phyloP scores from a whole-genome alignment of 2,797 vertebrate genomes.

The Chiloscyllium punctatum region DNA sequence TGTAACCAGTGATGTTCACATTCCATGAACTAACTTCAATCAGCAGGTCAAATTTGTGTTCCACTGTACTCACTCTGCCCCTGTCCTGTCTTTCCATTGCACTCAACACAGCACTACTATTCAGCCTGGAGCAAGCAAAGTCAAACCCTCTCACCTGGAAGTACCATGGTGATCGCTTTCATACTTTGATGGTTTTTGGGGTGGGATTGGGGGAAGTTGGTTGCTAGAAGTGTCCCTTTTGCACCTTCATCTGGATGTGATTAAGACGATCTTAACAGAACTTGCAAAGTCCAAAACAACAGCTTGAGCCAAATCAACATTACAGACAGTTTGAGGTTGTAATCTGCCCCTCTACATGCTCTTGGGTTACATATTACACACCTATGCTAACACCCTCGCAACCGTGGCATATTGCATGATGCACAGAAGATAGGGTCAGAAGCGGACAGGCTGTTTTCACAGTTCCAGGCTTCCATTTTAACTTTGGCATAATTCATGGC shows the following conservation, averaged over 20 bases:
- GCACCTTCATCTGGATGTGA: background rate
- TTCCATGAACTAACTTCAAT: no score
- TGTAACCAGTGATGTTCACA: no score
- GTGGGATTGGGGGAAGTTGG: background rate
- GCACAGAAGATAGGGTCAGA: no score
- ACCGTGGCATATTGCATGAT: background rate
- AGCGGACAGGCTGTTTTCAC: background rate
- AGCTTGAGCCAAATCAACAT: background rate
- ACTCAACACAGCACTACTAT: background rate
- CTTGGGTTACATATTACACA: background rate
- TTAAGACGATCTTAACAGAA: background rate
- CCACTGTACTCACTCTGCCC: background rate
- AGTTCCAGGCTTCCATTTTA: background rate
- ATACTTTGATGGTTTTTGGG: no score
- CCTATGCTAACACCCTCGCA: background rate
- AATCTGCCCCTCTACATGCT: background rate
- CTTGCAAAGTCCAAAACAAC: background rate
- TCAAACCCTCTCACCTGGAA: background rate
- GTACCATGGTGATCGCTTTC: background rate
- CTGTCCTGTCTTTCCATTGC: background rate
- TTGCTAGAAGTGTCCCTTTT: no score
- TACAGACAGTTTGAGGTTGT: background rate
- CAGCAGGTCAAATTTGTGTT: no score
- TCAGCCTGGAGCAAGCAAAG: background rate
- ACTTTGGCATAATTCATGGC: background rate